These are phyloP conservation scores for Nomada flava DNA, from an alignment of 2,888 invertebrate genomes.

Conservation along the genomic window DNA sequence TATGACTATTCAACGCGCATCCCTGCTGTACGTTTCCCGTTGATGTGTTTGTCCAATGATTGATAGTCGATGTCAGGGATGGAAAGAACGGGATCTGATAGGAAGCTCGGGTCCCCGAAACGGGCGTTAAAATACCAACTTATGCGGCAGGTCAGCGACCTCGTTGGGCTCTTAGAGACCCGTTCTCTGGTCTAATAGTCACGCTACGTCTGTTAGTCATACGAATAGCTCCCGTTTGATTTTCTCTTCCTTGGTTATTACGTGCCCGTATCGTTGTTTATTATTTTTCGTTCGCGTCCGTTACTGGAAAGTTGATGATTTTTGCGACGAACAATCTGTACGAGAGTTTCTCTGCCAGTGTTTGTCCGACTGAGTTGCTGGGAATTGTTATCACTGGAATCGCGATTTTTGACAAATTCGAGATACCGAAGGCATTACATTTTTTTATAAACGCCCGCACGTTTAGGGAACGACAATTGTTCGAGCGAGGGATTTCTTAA, in stretches of 20 bases:
- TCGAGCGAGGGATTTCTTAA: no score
- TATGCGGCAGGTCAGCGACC: constrained; percentile 63
- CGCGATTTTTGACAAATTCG: no score
- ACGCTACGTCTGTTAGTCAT: constrained; percentile 55
- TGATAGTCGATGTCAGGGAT: constrained; percentile 35
- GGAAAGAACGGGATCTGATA: constrained; percentile 21
- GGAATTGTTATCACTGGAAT: no score
- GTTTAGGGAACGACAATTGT: no score
- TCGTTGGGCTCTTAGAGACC: constrained; percentile 41
- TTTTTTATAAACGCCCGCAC: no score
- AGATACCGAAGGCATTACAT: no score
- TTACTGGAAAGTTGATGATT: background rate
- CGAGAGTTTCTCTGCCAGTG: background rate
- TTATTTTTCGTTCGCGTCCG: constrained; percentile 1
- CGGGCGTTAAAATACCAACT: constrained; percentile 57
- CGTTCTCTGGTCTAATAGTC: constrained; percentile 62
- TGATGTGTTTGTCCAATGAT: constrained; percentile 9
- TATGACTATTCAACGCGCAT: no score
- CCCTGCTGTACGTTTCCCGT: background rate
- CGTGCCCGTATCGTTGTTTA: constrained; percentile 2
- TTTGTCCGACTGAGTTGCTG: no score
- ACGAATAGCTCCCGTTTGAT: constrained; percentile 46
- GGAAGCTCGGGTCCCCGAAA: constrained; percentile 35
- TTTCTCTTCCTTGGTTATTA: constrained; percentile 34
- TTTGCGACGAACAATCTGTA: background rate